Conservation (phyloP, 2,888 invertebrate genomes). For the Patella ulyssiponensis region DNA sequence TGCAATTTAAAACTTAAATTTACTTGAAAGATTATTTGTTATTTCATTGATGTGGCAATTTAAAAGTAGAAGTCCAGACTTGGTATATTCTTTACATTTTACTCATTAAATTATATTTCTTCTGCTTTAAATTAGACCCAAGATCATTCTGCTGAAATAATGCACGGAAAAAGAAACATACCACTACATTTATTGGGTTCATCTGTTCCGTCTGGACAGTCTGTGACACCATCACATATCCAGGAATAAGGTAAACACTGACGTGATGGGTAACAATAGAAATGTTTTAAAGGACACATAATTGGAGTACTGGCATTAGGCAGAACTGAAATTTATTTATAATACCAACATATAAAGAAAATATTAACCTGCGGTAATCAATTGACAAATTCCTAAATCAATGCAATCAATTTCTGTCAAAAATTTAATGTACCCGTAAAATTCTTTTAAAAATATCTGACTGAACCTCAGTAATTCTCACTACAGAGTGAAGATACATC, state of each 20-base stretch:
- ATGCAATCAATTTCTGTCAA: background rate
- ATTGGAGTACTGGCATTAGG: conserved; percentile 26
- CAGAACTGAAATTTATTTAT: background rate
- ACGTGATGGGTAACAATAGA: conserved; percentile 44
- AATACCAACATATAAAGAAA: background rate
- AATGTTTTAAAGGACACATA: conserved; percentile 42
- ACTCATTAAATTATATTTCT: no score
- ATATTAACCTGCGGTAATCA: background rate
- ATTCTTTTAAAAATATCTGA: no score
- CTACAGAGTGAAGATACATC: no score
- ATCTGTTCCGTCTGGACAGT: conserved; percentile 56
- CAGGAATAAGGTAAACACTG: conserved; percentile 53
- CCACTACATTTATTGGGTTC: conserved; percentile 42
- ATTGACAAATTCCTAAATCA: background rate
- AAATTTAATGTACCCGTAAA: no score
- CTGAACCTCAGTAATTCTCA: no score
- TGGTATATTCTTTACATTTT: no score
- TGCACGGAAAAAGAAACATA: background rate
- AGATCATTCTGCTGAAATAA: no score
- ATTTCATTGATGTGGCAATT: no score
- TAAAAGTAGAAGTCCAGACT: no score
- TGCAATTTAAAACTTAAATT: no score
- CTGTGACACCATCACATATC: conserved; percentile 54
- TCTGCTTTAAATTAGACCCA: no score
- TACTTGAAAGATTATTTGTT: no score